Evolutionary conservation across 53 echinoderm and acorn worm species (phyloP).

Genomic region (Astropecten irregularis): DNA sequence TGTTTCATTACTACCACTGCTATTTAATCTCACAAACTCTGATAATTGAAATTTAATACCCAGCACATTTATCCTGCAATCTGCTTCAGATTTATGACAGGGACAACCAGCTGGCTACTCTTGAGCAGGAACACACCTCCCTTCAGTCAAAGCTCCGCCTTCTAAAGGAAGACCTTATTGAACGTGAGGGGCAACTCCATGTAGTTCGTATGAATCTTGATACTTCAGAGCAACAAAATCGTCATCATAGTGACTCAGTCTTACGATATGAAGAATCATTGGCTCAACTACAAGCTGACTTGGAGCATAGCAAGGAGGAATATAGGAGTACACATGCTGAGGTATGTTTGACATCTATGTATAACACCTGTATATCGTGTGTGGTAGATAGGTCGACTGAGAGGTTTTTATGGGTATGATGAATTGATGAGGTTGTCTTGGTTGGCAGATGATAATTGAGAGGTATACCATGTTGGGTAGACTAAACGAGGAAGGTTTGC

Average conservation of each 20-base stretch:
- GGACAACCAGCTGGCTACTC: constrained; percentile 64
- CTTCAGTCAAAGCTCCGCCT: constrained; percentile 62
- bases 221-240: constrained; percentile 75
- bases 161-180: constrained; percentile 73
- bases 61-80: no score
- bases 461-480: no score
- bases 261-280: constrained; percentile 76
- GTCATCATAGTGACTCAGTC: constrained; percentile 78
- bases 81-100: constrained; percentile 68
- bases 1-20: no score
- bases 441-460: no score
- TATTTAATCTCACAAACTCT: no score
- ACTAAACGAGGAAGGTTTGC: no score
- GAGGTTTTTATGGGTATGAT: no score
- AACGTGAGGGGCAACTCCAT: constrained; percentile 77
- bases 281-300: constrained; percentile 73
- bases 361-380: neutral
- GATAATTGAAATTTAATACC: neutral
- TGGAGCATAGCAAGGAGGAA: constrained; percentile 79
- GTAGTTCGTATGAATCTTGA: constrained; percentile 86
- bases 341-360: constrained; percentile 27
- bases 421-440: no score
- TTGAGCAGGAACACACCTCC: constrained; percentile 72
- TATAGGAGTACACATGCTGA: constrained; percentile 65
- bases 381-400: no score